These are phyloP conservation scores for Fulmarus glacialis DNA, from an alignment of 2,113 vertebrate genomes.

Conservation along the genomic window DNA sequence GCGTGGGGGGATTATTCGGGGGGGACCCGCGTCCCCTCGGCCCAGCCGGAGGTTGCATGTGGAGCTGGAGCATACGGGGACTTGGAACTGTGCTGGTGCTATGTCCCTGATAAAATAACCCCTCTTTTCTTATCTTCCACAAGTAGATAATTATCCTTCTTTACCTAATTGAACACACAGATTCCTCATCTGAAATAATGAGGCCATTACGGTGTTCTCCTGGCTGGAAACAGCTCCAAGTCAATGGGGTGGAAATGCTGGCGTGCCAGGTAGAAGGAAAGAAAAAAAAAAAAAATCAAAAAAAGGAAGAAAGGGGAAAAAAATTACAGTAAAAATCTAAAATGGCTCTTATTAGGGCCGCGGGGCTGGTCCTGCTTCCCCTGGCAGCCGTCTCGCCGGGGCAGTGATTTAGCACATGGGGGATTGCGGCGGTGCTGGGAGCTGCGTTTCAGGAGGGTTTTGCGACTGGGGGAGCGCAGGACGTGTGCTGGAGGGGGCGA, in stretches of 20 bases:
- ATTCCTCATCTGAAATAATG: conserved; percentile 60
- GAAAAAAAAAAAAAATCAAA: neutral
- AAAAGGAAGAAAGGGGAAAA: neutral
- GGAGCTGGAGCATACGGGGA: neutral
- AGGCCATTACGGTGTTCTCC: conserved; percentile 55
- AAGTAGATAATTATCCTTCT: conserved; percentile 69
- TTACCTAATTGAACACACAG: conserved; percentile 57
- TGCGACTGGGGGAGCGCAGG: rapidly evolving
- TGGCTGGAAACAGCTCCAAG: neutral
- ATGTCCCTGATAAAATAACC: neutral
- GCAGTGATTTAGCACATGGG: neutral
- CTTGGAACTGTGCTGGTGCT: neutral
- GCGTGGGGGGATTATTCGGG: rapidly evolving
- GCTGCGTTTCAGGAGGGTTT: rapidly evolving
- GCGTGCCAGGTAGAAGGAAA: neutral
- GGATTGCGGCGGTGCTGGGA: neutral
- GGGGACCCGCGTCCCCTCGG: rapidly evolving
- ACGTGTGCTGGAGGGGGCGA: neutral
- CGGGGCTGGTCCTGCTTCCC: neutral
- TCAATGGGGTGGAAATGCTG: neutral
- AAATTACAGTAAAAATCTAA: neutral
- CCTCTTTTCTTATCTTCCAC: neutral
- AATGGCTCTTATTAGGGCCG: neutral
- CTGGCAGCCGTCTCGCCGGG: neutral
- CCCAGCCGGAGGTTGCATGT: rapidly evolving